These are phyloP conservation scores for Micropoecilia bifurca DNA, from an alignment of 2,797 vertebrate genomes.

Conservation along the genomic window DNA sequence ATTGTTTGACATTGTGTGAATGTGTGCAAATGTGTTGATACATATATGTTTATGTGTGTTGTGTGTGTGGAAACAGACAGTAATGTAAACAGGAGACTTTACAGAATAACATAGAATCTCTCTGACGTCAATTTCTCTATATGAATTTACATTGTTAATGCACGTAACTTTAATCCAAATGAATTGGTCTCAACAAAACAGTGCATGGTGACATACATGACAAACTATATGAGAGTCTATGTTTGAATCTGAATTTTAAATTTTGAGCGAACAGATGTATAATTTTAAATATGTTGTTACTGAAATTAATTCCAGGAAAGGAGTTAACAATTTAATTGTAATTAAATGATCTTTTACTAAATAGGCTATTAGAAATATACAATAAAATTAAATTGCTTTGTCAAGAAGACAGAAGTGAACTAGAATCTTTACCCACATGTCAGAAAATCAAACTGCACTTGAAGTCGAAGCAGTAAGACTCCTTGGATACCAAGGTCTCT, in stretches of 20 bases:
- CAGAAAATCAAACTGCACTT: neutral
- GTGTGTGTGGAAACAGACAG: neutral
- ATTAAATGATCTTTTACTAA: neutral
- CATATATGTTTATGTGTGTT: neutral
- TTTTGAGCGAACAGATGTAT: neutral
- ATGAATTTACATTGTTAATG: neutral
- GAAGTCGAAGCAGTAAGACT: neutral
- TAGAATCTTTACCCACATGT: neutral
- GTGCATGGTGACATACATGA: neutral
- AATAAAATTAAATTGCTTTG: neutral
- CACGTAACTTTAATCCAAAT: neutral
- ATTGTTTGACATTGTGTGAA: conserved; percentile 62
- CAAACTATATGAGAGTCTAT: neutral
- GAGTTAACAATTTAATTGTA: neutral
- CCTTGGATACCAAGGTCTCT: neutral
- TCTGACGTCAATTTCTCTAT: neutral
- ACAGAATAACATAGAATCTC: neutral
- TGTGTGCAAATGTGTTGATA: conserved; percentile 28
- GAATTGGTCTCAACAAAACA: neutral
- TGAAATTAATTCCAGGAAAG: neutral
- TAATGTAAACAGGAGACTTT: conserved; percentile 25
- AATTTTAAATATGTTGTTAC: neutral
- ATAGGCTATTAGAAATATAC: neutral
- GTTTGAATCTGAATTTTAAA: neutral
- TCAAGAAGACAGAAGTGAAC: neutral